Evolutionary conservation across 2,888 invertebrate genomes (phyloP).

Genomic region (Chaetogeoica ovagalla): DNA sequence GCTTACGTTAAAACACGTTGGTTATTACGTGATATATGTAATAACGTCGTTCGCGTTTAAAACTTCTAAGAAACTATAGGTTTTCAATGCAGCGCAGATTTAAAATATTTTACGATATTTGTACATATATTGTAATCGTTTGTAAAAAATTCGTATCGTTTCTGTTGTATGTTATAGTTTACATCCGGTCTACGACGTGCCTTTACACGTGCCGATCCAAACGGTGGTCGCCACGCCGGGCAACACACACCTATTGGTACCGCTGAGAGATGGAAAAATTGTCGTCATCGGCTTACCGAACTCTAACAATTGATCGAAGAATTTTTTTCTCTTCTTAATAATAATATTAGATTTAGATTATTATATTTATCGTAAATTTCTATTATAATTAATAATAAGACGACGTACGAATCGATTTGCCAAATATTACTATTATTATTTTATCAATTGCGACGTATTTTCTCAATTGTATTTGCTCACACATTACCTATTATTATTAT

Average conservation of each 20-base stretch:
- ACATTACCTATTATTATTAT: neutral
- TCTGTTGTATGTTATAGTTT: conserved; percentile 58
- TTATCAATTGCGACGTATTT: conserved; percentile 2
- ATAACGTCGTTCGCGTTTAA: no score
- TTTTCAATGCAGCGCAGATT: no score
- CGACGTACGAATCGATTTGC: conserved; percentile 31
- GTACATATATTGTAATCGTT: no score
- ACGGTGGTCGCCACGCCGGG: conserved; percentile 63
- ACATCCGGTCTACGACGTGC: conserved; percentile 63
- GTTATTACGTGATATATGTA: no score
- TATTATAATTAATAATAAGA: neutral
- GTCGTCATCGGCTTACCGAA: conserved; percentile 62
- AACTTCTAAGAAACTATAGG: no score
- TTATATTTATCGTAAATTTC: neutral
- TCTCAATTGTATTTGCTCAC: conserved; percentile 37
- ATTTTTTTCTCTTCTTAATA: neutral
- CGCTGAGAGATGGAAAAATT: conserved; percentile 65
- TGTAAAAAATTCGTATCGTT: no score
- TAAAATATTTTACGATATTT: no score
- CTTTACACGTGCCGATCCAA: conserved; percentile 63
- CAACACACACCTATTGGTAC: conserved; percentile 66
- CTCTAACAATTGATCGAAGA: conserved; percentile 20
- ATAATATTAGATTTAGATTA: neutral
- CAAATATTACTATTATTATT: conserved; percentile 21
- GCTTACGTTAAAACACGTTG: no score